These are phyloP conservation scores for Syrista parreyssii DNA, from an alignment of 2,888 invertebrate species.

Conservation along the genomic window DNA sequence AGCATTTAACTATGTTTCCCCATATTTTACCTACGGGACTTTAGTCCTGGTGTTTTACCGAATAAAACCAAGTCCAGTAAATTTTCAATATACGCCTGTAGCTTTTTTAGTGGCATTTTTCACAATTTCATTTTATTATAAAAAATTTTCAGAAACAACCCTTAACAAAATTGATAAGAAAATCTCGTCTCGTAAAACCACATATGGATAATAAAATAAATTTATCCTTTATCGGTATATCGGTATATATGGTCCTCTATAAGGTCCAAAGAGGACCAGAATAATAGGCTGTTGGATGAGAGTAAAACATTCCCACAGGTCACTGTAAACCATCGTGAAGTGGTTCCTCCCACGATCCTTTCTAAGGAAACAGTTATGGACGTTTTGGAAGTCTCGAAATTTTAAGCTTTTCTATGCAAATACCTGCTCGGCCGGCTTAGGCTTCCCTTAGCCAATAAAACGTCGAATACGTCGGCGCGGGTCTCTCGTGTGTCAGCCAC, in stretches of 20 bases:
- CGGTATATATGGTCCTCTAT: neutral
- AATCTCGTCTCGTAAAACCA: no score
- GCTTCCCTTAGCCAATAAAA: constrained; percentile 52
- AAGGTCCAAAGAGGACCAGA: neutral
- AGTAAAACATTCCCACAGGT: constrained; percentile 44
- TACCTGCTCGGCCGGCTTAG: constrained; percentile 34
- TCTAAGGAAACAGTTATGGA: constrained; percentile 41
- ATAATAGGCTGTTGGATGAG: neutral
- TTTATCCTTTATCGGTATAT: neutral
- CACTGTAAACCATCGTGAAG: neutral
- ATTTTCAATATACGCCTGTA: neutral
- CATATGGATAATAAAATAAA: neutral
- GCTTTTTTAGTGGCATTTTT: neutral
- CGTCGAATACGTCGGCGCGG: constrained; percentile 44
- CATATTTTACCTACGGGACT: constrained; percentile 1
- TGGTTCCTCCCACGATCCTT: constrained; percentile 45
- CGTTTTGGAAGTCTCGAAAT: constrained; percentile 31
- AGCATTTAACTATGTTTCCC: constrained; percentile 19
- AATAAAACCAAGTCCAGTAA: neutral
- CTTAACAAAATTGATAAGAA: neutral
- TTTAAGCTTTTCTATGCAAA: constrained; percentile 54
- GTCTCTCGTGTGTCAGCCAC: constrained; percentile 64
- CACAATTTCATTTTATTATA: neutral
- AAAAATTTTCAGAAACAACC: neutral
- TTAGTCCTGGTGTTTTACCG: neutral